A percentile compares a stretch with the other conserved stretches of the same genome.
These are phyloP conservation scores for Pygoscelis adeliae DNA, from an alignment of 2,113 vertebrate genomes.

Conservation along the genomic window DNA sequence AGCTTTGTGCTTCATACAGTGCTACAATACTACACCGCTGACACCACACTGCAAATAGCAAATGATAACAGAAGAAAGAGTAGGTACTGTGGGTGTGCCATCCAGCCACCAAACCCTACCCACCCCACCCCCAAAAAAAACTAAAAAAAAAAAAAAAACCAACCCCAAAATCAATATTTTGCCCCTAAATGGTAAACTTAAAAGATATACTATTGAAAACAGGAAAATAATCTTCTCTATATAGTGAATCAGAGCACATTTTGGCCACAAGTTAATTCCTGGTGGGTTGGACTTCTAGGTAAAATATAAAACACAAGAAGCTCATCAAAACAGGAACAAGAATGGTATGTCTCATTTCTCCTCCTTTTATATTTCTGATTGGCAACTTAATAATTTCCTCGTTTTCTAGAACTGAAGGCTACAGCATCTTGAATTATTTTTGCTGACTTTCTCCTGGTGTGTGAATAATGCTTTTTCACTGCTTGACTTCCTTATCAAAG, in stretches of 20 bases:
- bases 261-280: background rate
- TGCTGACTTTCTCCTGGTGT: background rate
- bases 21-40: background rate
- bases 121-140: fast-evolving
- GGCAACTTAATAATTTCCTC: background rate
- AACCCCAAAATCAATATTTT: background rate
- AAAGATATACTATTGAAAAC: background rate
- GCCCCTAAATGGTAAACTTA: background rate
- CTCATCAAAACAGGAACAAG: background rate
- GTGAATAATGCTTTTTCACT: background rate
- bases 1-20: background rate
- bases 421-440: background rate
- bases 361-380: background rate
- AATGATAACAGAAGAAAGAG: background rate
- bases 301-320: background rate
- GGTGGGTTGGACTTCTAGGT: background rate
- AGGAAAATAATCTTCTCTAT: background rate
- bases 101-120: background rate
- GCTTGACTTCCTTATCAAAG: background rate
- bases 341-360: background rate
- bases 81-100: background rate
- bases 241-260: background rate
- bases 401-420: background rate
- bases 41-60: background rate
- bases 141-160: background rate